Conservation (phyloP, 2,888 invertebrate genomes). For the Luperina nickerlii region DNA sequence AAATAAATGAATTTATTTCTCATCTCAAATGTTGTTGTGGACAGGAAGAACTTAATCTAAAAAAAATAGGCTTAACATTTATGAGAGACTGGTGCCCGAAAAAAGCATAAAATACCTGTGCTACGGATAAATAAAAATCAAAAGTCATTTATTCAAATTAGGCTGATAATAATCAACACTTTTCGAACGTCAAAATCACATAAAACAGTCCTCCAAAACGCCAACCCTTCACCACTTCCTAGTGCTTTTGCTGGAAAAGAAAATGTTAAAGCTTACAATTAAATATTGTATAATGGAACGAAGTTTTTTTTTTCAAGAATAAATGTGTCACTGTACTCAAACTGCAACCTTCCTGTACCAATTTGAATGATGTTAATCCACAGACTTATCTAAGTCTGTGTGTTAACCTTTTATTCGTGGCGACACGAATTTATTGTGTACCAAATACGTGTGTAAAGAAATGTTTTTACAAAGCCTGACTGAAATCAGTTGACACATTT, state of each 20-base stretch:
- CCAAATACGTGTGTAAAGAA: slow-evolving; percentile 10
- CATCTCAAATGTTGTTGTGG: too few species aligned
- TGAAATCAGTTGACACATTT: slow-evolving; percentile 33
- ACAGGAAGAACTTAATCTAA: neutral
- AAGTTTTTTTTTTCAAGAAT: neutral
- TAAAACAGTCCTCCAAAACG: too few species aligned
- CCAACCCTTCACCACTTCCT: too few species aligned
- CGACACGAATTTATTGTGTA: slow-evolving; percentile 12
- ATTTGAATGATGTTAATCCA: slow-evolving; percentile 5
- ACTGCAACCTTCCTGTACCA: slow-evolving; percentile 2
- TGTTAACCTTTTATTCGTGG: neutral
- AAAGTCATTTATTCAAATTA: too few species aligned
- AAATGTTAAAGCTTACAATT: neutral
- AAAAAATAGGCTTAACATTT: neutral
- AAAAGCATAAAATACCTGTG: too few species aligned
- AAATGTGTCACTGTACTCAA: neutral
- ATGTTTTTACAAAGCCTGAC: slow-evolving; percentile 14
- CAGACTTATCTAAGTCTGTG: too few species aligned
- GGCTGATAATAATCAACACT: too few species aligned
- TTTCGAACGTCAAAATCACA: too few species aligned
- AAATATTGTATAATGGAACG: neutral
- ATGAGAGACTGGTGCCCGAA: too few species aligned
- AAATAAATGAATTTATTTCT: neutral
- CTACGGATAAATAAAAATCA: too few species aligned
- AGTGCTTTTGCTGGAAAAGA: too few species aligned